phyloP scores from a whole-genome alignment of 2,888 invertebrate genomes.

The Oligia strigilis region DNA sequence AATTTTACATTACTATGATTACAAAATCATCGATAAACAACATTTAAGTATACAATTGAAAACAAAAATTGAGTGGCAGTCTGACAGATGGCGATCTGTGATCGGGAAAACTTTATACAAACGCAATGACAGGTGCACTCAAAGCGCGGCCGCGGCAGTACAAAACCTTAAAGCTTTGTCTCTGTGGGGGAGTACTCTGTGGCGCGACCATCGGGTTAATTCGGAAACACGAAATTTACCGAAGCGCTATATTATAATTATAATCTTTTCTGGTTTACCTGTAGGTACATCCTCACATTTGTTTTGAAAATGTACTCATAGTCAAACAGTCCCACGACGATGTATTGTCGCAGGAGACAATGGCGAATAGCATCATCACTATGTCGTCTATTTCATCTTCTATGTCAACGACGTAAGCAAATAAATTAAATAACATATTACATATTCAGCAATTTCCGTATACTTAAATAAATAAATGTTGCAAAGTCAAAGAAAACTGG shows the following conservation, averaged over 20 bases:
- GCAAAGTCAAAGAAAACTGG: slow-evolving; percentile 29
- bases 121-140: neutral
- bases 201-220: neutral
- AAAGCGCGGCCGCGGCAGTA: neutral
- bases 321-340: slow-evolving; percentile 22
- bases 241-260: no score
- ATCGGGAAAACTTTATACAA: no score
- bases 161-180: neutral
- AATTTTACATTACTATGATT: neutral
- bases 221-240: neutral
- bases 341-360: slow-evolving; percentile 45
- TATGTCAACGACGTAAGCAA: slow-evolving; percentile 16
- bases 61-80: neutral
- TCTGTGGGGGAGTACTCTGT: neutral
- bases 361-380: slow-evolving; percentile 19
- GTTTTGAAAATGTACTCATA: slow-evolving; percentile 18
- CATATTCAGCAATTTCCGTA: slow-evolving; percentile 23
- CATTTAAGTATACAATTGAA: neutral
- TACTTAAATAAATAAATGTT: slow-evolving; percentile 29
- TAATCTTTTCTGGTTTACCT: neutral
- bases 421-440: slow-evolving; percentile 27
- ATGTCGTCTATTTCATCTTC: slow-evolving; percentile 14
- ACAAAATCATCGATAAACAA: neutral
- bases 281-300: slow-evolving; percentile 21
- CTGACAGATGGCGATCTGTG: neutral